Evolutionary conservation across 2,888 invertebrate genomes (phyloP), one percentile per base, ranked within the genome.

Genomic region (Hypselothyrea guttata): DNA sequence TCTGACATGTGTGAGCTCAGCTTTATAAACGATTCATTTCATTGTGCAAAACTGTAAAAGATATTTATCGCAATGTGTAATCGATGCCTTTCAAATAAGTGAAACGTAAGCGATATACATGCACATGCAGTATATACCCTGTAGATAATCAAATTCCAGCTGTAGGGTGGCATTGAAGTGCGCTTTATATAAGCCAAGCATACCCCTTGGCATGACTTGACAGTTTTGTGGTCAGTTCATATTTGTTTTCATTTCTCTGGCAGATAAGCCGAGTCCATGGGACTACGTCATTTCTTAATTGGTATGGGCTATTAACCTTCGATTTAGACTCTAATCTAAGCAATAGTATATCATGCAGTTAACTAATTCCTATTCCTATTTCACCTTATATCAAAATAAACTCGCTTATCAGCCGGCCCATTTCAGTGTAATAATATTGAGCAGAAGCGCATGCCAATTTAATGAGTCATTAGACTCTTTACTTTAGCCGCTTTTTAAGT

Each of bases 21-120:
- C 56, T 56, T 53, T 65, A 54, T 60, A 65, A 69, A 47, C 60
- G 71, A 71, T 71, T 71, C 40, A 65, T 71, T 71, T 71, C 52
- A 65, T 46, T 59, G 46, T 33, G 42, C 37, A 41, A 22, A 54
- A 54, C 30, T 56, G 55, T 52, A 44, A 35, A 16, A 58, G 59
- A 59, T 55, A 47, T 51, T 9, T 56, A 53, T 56, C 53, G 71
- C 44, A 52, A 22, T 47, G 48, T 55, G 59, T 47, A 55, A 64
- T 64, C 55, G 59, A 71, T 70, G 55, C 55, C 53, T 41, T 35
- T 53, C 28, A 37, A 15, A 35, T 41, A 40, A 37, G 30, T 51
- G 34, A 16, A 56, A 57, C 64, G 52, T 42, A 56, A 38, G 22
- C 56, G 56, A 49, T 31, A 46, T 44, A 52, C 46, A 51, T 28